Evolutionary conservation across 1,140 invertebrate genomes (phyloP), one percentile per base, ranked within the genome.

Genomic region (Hirudo medicinalis): DNA sequence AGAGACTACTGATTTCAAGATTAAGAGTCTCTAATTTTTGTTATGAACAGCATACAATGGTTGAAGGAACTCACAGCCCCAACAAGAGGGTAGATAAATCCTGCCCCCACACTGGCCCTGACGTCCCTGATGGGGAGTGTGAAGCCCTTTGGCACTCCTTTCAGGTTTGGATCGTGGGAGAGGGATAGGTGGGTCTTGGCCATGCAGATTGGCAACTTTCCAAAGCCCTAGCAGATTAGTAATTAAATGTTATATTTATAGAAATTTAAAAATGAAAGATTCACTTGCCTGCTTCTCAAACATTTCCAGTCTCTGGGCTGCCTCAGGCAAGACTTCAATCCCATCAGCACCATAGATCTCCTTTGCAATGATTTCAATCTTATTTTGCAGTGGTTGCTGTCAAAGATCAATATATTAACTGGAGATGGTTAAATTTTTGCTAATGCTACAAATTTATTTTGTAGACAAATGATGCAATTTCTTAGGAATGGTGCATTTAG

Each of bases 271-370:
- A 32, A 19, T 29, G 40, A 60, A 8, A 32, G 68, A 72, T 78
- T 79, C 15, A 49, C 43, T 49, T 17, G 88, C 87, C 78, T 88
- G 86, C 74, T 87, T 85, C 70, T 83, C 85, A 76, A 90, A 90
- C 32, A 85, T 79, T 71, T 88, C 84, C 60, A 94, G 85, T 79
- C 88, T 87, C 74, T 87, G 82, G 76, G 86, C 75, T 5, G 87
- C 86, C 49, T 82, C 73, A 54, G 82, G 80, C 4, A 86, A 84
- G 22, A 95, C 85, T 69, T 90, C 86, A 32, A 99, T 86, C 67
- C 88, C 85, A 67, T 87, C 89, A 67, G 94, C 94, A n/a, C 95
- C 94, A 80, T 99, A 99, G 86, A 99, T 97, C 81, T 95, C 88
- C 75, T 85, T 87, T 0, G 94, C 92, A 78, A 99, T 94, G 20